Evolutionary conservation across 2,888 invertebrate species (phyloP).

Genomic region (Polietes domitor): DNA sequence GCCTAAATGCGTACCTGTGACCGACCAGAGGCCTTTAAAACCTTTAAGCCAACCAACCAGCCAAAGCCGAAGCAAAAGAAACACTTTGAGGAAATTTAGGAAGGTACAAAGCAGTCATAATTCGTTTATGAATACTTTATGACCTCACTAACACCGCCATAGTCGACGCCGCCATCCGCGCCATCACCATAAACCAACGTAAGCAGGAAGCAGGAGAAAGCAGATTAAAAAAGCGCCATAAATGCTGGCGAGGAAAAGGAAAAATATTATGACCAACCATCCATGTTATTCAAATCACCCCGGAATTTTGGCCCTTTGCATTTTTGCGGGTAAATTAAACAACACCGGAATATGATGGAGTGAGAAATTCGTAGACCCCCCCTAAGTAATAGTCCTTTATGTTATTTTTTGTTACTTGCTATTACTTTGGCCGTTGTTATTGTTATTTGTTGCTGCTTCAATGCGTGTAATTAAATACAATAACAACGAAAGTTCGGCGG

Average conservation of each 20-base stretch:
- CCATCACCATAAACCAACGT: slow-evolving; percentile 29
- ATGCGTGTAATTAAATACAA: neutral
- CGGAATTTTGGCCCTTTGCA: neutral
- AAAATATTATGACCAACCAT: neutral
- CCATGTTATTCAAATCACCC: neutral
- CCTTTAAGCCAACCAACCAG: slow-evolving; percentile 26
- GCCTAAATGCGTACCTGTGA: neutral
- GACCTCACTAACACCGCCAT: slow-evolving; percentile 40
- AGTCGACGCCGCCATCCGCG: slow-evolving; percentile 3
- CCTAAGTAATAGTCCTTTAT: neutral
- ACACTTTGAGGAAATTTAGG: slow-evolving; percentile 13
- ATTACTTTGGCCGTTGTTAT: neutral
- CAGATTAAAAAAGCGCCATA: neutral
- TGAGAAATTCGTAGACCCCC: neutral
- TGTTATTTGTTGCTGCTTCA: slow-evolving; percentile 13
- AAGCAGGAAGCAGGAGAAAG: neutral
- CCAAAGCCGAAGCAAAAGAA: slow-evolving; percentile 13
- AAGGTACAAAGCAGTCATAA: slow-evolving; percentile 36
- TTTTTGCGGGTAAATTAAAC: neutral
- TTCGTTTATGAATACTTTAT: slow-evolving; percentile 58
- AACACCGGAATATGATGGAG: neutral
- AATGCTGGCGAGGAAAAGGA: neutral
- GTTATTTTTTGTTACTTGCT: too few species aligned
- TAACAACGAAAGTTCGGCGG: neutral
- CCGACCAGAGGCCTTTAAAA: too few species aligned